These are phyloP conservation scores for Helicorthomorpha holstii DNA, from an alignment of 1,140 invertebrate genomes.

Conservation along the genomic window DNA sequence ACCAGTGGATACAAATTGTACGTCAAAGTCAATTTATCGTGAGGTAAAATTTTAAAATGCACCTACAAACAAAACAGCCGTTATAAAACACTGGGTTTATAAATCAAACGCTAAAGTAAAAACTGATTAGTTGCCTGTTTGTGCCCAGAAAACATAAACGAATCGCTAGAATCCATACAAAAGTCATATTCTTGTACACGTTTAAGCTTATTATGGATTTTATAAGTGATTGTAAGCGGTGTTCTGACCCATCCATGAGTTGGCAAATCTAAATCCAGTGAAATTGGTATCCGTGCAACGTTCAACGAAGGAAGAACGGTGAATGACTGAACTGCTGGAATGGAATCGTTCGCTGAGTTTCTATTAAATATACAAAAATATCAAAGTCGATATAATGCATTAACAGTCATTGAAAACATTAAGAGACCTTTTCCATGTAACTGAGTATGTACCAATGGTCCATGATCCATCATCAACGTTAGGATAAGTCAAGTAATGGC, in stretches of 20 bases:
- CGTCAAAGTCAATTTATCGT: slow-evolving; percentile 36
- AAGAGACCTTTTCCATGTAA: neutral
- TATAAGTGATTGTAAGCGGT: slow-evolving; percentile 39
- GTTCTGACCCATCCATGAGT: slow-evolving; percentile 52
- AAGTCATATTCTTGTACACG: slow-evolving; percentile 52
- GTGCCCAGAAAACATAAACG: slow-evolving; percentile 78
- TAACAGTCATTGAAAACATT: no score
- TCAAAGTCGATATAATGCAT: no score
- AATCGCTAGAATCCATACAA: slow-evolving; percentile 60
- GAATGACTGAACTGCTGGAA: slow-evolving; percentile 22
- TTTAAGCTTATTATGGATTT: slow-evolving; percentile 49
- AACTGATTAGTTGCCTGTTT: slow-evolving; percentile 43
- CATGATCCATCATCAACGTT: neutral
- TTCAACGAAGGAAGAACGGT: slow-evolving; percentile 25
- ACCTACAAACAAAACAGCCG: slow-evolving; percentile 27
- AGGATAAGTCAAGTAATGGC: neutral
- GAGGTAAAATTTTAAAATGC: slow-evolving; percentile 44
- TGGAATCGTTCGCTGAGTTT: slow-evolving; percentile 5
- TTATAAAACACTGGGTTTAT: neutral
- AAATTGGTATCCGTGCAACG: slow-evolving; percentile 45
- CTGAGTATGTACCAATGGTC: neutral
- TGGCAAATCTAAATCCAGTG: slow-evolving; percentile 49
- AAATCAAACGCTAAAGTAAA: slow-evolving; percentile 3
- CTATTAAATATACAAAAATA: neutral
- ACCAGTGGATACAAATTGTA: slow-evolving; percentile 57